Base-by-base conservation (phyloP, 2,113 vertebrate species). In the Urocynchramus pylzowi region DNA sequence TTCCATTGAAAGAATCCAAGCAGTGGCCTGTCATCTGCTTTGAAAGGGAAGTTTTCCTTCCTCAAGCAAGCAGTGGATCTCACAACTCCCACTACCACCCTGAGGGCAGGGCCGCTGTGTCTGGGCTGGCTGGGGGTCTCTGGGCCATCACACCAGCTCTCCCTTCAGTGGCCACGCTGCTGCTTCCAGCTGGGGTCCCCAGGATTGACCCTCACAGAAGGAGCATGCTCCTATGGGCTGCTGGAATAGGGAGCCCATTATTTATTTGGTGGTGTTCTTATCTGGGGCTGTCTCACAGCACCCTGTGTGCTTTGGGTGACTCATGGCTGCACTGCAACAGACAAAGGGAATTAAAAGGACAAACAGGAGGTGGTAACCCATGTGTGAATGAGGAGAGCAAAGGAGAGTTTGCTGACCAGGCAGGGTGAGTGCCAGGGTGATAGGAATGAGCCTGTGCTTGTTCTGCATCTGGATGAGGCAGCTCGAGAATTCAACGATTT, bases 91-190 rank as follows among this genome's bases (percentile, higher is more conserved):
- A 49, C 14, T 6, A 41, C 30, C 41, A 6, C 50, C 50, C 45
- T 7, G 6, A 37, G 65, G 67, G 59, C 56, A n/a, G 37, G 7
- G 4, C 0, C 0, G 0, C 31, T 3, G 30, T 24, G 23, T 6
- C 75, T 24, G 37, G 14, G 50, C 61, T 45, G 56, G 12, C 59
- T 7, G 61, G n/a, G 42, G 59, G 6, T 39, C 63, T 10, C 0
- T 0, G n/a, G 33, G 56, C 28, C 5, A 1, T 1, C 2, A 3
- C 47, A 52, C 49, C 79, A 33, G 53, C 75, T 10, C 33, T n/a
- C 3, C 39, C 70, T 60, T 73, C 15, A 1, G n/a, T 2, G 20
- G n/a, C 52, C 57, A 7, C 0, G 0, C 39, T 1, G 2, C 50
- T 39, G 37, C n/a, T 33, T 16, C 56, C 37, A 18, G n/a, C 49